A percentile compares a stretch with the other conserved stretches of the same genome.
Evolutionary conservation across 1,140 invertebrate genomes (phyloP).

Genomic region (Streblospio benedicti): DNA sequence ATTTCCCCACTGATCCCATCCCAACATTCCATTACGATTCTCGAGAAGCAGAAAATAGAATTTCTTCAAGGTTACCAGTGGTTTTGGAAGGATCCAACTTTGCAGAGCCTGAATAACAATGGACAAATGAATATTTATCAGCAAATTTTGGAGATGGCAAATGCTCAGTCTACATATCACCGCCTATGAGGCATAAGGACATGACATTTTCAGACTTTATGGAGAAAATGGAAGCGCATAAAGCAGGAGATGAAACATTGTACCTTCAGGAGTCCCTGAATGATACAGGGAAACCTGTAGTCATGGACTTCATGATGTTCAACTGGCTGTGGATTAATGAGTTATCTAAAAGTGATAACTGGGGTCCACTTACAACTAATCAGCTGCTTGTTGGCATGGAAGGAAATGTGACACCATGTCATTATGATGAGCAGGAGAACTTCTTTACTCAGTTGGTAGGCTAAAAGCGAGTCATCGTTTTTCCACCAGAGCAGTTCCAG

Average conservation of each 20-base stretch:
- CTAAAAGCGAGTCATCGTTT: constrained; percentile 57
- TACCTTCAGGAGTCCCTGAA: constrained; percentile 60
- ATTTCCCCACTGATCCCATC: too few species aligned
- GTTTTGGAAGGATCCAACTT: constrained; percentile 54
- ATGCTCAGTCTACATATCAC: constrained; percentile 54
- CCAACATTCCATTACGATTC: too few species aligned
- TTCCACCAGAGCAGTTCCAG: constrained; percentile 59
- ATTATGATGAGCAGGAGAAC: constrained; percentile 66
- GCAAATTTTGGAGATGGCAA: constrained; percentile 51
- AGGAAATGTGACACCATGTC: constrained; percentile 59
- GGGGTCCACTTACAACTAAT: constrained; percentile 60
- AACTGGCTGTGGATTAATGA: constrained; percentile 57
- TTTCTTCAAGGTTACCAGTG: too few species aligned
- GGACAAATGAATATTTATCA: constrained; percentile 56
- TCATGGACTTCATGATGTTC: constrained; percentile 57
- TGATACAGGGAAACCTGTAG: constrained; percentile 53
- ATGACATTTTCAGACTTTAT: constrained; percentile 57
- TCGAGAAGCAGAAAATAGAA: too few species aligned
- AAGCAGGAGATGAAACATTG: too few species aligned
- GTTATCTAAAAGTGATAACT: constrained; percentile 53
- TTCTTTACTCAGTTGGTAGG: constrained; percentile 59
- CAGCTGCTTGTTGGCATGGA: constrained; percentile 53
- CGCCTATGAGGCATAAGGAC: constrained; percentile 52
- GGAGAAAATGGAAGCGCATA: too few species aligned
- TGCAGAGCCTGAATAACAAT: constrained; percentile 53